phyloP scores from a whole-genome alignment of 2,113 vertebrate species.

The Siniperca knerii region DNA sequence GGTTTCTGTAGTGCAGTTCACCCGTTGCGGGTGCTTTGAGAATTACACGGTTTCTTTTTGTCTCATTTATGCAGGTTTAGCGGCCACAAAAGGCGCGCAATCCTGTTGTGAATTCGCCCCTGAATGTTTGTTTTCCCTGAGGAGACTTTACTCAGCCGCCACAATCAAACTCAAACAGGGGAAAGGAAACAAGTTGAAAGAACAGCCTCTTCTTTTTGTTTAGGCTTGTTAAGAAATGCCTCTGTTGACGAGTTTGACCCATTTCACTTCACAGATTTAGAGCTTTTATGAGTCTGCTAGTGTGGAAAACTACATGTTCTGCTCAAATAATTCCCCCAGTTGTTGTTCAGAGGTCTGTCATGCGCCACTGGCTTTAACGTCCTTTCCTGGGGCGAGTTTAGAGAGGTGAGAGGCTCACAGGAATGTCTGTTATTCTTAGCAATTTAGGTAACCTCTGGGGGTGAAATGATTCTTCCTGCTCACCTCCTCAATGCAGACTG shows the following conservation, averaged over 20 bases:
- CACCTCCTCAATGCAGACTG: conserved; percentile 17
- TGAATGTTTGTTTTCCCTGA: conserved; percentile 48
- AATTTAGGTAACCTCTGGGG: conserved; percentile 59
- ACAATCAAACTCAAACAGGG: conserved; percentile 4
- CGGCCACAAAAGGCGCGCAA: no score
- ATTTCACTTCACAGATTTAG: conserved; percentile 33
- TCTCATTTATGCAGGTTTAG: no score
- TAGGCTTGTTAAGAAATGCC: conserved; percentile 19
- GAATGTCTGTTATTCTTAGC: conserved; percentile 75
- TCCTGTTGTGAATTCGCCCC: not conserved
- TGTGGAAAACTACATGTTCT: conserved; percentile 42
- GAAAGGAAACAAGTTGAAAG: not conserved
- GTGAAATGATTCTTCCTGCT: conserved; percentile 41
- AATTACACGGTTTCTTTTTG: no score
- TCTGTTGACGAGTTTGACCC: conserved; percentile 31
- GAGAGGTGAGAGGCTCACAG: conserved; percentile 60
- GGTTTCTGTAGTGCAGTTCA: no score
- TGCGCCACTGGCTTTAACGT: conserved; percentile 38
- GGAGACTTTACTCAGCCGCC: conserved; percentile 13
- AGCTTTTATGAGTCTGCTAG: conserved; percentile 16
- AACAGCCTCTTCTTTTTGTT: conserved; percentile 2
- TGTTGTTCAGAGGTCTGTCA: conserved; percentile 51
- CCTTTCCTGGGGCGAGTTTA: conserved; percentile 49
- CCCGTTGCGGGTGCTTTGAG: no score
- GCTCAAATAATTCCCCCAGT: conserved; percentile 38